phyloP scores from a whole-genome alignment of 2,113 vertebrate species.

The Coryphaenoides rupestris region DNA sequence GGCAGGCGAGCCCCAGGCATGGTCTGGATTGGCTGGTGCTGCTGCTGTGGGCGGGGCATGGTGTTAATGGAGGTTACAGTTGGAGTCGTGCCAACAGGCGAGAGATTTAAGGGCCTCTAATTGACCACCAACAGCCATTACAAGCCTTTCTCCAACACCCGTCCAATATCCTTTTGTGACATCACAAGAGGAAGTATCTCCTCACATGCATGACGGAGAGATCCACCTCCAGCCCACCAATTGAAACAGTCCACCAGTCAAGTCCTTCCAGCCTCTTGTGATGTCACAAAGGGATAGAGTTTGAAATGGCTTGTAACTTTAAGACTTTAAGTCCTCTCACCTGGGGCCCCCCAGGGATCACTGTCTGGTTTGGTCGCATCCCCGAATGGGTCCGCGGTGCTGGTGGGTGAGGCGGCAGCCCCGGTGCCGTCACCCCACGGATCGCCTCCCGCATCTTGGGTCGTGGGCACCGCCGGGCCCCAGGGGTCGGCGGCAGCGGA shows the following conservation, averaged over 20 bases:
- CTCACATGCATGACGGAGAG: too few relatives aligned
- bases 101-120: too few relatives aligned
- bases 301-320: too few relatives aligned
- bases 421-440: slow-evolving; percentile 55
- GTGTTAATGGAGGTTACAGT: background rate
- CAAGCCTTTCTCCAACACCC: too few relatives aligned
- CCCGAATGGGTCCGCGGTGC: slow-evolving; percentile 59
- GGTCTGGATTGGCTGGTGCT: slow-evolving; percentile 45
- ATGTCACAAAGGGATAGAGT: too few relatives aligned
- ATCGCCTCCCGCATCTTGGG: slow-evolving; percentile 49
- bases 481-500: slow-evolving; percentile 62
- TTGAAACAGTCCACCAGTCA: too few relatives aligned
- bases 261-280: too few relatives aligned
- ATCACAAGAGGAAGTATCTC: background rate
- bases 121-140: too few relatives aligned
- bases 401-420: slow-evolving; percentile 21
- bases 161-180: too few relatives aligned
- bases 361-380: slow-evolving; percentile 47
- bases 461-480: slow-evolving; percentile 54
- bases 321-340: slow-evolving; percentile 35
- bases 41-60: slow-evolving; percentile 26
- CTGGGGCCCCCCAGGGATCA: slow-evolving; percentile 69
- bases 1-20: slow-evolving; percentile 69
- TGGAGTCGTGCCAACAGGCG: too few relatives aligned
- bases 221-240: too few relatives aligned